These are phyloP conservation scores for Drosophila pegasa DNA, from an alignment of 2,888 invertebrate species.

Conservation along the genomic window DNA sequence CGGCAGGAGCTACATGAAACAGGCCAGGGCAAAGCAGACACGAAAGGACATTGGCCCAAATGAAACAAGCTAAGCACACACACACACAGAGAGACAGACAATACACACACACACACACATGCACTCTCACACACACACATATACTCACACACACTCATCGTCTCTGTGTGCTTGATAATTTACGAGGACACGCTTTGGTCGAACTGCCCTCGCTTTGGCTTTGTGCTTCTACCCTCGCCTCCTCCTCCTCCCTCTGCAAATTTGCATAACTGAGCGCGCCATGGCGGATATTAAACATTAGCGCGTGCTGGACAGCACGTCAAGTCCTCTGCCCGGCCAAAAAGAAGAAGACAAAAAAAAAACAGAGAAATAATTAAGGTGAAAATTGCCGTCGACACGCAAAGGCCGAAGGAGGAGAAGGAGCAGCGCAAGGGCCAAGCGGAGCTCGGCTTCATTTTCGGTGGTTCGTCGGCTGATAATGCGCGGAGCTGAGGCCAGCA, in stretches of 20 bases:
- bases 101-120: slow-evolving; percentile 38
- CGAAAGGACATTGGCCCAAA: slow-evolving; percentile 79
- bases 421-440: slow-evolving; percentile 6
- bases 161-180: slow-evolving; percentile 61
- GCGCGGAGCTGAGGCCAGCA: slow-evolving; percentile 8
- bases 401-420: too few species aligned
- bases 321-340: slow-evolving; percentile 27
- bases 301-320: slow-evolving; percentile 74
- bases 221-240: background rate
- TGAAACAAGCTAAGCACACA: slow-evolving; percentile 51
- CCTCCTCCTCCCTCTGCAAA: slow-evolving; percentile 53
- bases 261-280: slow-evolving; percentile 80
- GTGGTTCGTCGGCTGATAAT: slow-evolving; percentile 56
- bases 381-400: slow-evolving; percentile 80
- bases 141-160: slow-evolving; percentile 28
- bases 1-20: slow-evolving; percentile 21
- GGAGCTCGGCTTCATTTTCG: slow-evolving; percentile 28
- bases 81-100: slow-evolving; percentile 39
- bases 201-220: slow-evolving; percentile 51
- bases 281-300: slow-evolving; percentile 77
- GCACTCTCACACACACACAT: slow-evolving; percentile 31
- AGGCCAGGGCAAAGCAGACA: slow-evolving; percentile 66
- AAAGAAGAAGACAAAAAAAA: too few species aligned
- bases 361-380: slow-evolving; percentile 74
- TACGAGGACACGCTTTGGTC: slow-evolving; percentile 73